Base-by-base conservation (phyloP, 2,113 vertebrate genomes). In the Rhipidura dahli region DNA sequence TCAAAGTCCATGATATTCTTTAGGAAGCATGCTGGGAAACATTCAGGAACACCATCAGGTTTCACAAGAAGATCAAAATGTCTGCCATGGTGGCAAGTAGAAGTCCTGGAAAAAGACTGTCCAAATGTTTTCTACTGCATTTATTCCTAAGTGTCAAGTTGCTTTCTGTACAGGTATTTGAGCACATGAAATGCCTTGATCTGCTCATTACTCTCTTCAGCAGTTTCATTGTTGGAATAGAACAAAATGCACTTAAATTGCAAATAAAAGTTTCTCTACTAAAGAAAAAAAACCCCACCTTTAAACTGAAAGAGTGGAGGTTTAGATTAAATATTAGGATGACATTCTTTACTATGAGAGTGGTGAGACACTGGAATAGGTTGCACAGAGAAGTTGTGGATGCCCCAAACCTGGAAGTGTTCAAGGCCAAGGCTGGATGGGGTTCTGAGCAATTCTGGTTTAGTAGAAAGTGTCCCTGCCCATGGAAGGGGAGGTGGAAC, bases 1-100 rank as follows among this genome's bases (percentile, higher is more conserved):
- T 17, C 98, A 97, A 21, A 97, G 97, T 2, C 82, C 98, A 76
- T 98, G 97, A 10, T 98, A 98, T 6, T 98, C 98, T 7, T 87
- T 79, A 5, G 93, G 96, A 80, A 99, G 98, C 40, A 92, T 95
- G 13, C 98, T 98, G 60, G 98, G 98, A 75, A 97, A 99, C 50
- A 77, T 96, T 7, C 97, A 97, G 31, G 95, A 98, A 19, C 94
- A 99, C 30, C 96, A 97, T 23, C 12, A 35, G 14, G 20, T 94
- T 91, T 77, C 49, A 75, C 19, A 61, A 47, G 24, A 59, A n/a
- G 11, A 33, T 57, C 5, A 53, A 12, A 6, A 1, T 3, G 6
- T n/a, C 30, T 83, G 26, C 40, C 0, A 0, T 15, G 8, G 33
- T 1, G 18, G 37, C 31, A 65, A 45, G 7, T 13, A 12, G 23